Conservation (phyloP, 2,888 invertebrate species). For the Mesorhabditis spiculigera region DNA sequence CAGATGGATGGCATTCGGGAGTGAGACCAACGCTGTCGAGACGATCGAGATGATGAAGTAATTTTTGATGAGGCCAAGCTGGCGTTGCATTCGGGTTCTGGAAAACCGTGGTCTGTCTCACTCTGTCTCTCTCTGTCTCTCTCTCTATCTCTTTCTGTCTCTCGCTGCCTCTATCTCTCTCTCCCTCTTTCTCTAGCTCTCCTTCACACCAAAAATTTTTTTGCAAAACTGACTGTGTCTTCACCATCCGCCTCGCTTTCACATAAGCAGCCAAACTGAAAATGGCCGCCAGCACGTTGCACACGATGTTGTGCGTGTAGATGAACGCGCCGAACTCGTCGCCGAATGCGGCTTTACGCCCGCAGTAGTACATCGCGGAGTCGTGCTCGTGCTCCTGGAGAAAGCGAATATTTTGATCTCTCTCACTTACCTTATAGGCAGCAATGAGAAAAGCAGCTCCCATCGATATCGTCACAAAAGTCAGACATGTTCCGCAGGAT, state of each 20-base stretch:
- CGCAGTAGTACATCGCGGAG: constrained; percentile 33
- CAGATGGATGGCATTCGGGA: constrained; percentile 37
- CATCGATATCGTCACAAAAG: constrained; percentile 30
- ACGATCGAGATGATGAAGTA: constrained; percentile 39
- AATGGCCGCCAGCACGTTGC: constrained; percentile 31
- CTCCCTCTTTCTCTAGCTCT: neutral
- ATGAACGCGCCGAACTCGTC: constrained; percentile 40
- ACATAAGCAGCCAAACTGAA: constrained; percentile 37
- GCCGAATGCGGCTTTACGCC: constrained; percentile 43
- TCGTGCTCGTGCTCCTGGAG: constrained; percentile 18
- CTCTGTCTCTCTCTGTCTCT: neutral
- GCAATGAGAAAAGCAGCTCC: constrained; percentile 29
- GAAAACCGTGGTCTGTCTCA: constrained; percentile 12
- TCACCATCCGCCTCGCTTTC: constrained; percentile 28
- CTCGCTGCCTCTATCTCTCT: too few species aligned
- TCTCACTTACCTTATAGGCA: constrained; percentile 4
- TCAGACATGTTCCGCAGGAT: constrained; percentile 22
- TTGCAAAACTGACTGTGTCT: constrained; percentile 27
- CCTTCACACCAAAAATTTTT: neutral
- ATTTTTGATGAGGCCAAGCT: constrained; percentile 37
- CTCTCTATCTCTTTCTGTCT: too few species aligned
- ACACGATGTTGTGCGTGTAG: constrained; percentile 36
- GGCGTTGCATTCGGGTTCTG: constrained; percentile 36
- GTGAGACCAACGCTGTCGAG: constrained; percentile 39
- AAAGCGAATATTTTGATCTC: neutral